phyloP scores from a whole-genome alignment of 2,113 vertebrate species.

The Corydoras maculifer region DNA sequence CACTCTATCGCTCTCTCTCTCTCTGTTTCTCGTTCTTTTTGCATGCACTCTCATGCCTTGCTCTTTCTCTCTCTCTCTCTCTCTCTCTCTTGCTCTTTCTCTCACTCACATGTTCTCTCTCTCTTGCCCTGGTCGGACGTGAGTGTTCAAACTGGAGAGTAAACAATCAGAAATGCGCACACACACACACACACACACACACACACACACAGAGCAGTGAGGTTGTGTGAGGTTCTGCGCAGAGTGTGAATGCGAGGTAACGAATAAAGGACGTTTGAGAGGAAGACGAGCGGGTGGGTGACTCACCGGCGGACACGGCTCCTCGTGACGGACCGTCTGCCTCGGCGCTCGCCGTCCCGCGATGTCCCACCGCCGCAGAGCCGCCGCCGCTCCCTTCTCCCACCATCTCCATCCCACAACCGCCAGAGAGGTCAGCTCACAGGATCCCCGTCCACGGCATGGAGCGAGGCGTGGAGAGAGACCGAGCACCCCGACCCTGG shows the following conservation, averaged over 20 bases:
- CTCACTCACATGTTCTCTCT: no score
- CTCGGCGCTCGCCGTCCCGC: conserved; percentile 21
- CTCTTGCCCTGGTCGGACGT: no score
- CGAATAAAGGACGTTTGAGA: conserved; percentile 7
- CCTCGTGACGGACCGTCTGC: conserved; percentile 26
- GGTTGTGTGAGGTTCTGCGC: no score
- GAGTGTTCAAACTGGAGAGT: no score
- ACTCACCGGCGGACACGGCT: conserved; percentile 27
- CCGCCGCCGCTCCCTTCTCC: background rate
- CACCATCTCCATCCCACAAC: background rate
- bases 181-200: no score
- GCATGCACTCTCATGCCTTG: no score
- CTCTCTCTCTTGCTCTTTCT: no score
- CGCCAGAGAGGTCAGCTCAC: conserved; percentile 6
- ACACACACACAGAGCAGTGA: no score
- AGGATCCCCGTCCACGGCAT: conserved; percentile 15
- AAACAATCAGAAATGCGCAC: no score
- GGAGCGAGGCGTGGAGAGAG: conserved; percentile 12
- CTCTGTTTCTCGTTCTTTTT: no score
- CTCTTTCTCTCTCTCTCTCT: no score
- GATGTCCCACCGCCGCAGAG: background rate
- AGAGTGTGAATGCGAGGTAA: background rate
- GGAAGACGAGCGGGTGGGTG: conserved; percentile 3
- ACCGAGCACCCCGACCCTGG: conserved; percentile 12
- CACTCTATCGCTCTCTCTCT: no score